Percentiles rank a stretch among this genome's conserved stretches.
Conservation (phyloP, 2,113 vertebrate genomes). For the Atlantisia rogersi region DNA sequence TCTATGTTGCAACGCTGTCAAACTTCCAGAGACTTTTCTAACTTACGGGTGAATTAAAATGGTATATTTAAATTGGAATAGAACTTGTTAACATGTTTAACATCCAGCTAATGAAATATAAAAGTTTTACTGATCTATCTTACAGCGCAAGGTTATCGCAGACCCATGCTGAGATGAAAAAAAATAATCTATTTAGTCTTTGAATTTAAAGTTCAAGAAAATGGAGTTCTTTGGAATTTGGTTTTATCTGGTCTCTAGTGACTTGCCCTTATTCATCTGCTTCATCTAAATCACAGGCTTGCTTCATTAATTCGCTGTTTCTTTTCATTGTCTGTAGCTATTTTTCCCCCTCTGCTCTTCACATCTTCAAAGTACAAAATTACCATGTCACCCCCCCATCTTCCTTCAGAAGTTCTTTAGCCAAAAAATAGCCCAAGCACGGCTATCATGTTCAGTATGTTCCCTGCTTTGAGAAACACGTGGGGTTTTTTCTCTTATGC, state of each 20-base stretch:
- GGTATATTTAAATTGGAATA: background rate
- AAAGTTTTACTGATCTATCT: background rate
- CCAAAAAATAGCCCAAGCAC: background rate
- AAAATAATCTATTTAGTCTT: background rate
- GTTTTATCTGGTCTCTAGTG: constrained; percentile 25
- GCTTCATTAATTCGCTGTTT: constrained; percentile 4
- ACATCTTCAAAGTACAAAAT: background rate
- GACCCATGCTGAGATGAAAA: background rate
- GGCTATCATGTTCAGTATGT: accelerated
- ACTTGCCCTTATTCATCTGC: constrained; percentile 21
- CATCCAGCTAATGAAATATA: background rate
- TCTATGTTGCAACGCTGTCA: background rate
- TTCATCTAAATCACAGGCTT: constrained; percentile 17
- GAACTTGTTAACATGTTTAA: background rate
- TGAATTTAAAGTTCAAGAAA: constrained; percentile 27
- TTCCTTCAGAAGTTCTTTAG: background rate
- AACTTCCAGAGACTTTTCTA: background rate
- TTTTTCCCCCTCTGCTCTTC: background rate
- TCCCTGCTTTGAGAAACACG: background rate
- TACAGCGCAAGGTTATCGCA: background rate
- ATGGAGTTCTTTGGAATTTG: background rate
- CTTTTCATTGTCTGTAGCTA: background rate
- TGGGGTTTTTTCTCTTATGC: background rate
- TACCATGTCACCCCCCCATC: background rate
- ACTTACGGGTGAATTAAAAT: background rate